phyloP scores from a whole-genome alignment of 2,797 vertebrate species.

The Natrix natrix region DNA sequence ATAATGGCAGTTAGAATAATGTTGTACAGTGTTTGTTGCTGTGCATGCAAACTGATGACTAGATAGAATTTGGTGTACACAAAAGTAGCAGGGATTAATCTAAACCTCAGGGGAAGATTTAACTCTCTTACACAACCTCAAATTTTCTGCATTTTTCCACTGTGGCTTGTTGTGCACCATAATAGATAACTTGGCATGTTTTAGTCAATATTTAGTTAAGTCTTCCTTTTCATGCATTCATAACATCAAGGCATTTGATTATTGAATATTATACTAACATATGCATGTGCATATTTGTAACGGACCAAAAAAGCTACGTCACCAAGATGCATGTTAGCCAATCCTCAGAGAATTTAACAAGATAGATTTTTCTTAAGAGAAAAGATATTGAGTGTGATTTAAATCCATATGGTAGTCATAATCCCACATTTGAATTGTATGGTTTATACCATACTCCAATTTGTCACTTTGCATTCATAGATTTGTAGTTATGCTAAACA shows the following conservation, averaged over 20 bases:
- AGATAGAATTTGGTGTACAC: neutral
- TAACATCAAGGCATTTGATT: constrained; percentile 19
- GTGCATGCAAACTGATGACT: neutral
- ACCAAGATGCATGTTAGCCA: constrained; percentile 9
- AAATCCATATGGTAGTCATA: neutral
- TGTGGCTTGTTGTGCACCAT: constrained; percentile 5
- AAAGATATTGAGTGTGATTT: neutral
- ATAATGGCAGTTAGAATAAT: neutral
- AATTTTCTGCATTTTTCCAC: constrained; percentile 16
- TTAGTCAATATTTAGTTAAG: constrained; percentile 17
- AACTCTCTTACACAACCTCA: constrained; percentile 1
- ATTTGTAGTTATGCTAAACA: neutral
- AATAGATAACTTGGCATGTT: constrained; percentile 31
- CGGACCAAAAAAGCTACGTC: constrained; percentile 11
- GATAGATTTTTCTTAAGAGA: neutral
- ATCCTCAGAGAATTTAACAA: neutral
- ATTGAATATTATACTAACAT: constrained; percentile 43
- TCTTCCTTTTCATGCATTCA: constrained; percentile 20
- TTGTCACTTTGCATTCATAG: neutral
- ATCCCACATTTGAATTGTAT: neutral
- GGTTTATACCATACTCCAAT: neutral
- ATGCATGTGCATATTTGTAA: constrained; percentile 25
- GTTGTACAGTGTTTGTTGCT: neutral
- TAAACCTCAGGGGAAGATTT: constrained; percentile 15
- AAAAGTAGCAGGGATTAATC: constrained; percentile 13